Base-by-base conservation (phyloP, 2,888 invertebrate genomes). In the Panzeria rudis region DNA sequence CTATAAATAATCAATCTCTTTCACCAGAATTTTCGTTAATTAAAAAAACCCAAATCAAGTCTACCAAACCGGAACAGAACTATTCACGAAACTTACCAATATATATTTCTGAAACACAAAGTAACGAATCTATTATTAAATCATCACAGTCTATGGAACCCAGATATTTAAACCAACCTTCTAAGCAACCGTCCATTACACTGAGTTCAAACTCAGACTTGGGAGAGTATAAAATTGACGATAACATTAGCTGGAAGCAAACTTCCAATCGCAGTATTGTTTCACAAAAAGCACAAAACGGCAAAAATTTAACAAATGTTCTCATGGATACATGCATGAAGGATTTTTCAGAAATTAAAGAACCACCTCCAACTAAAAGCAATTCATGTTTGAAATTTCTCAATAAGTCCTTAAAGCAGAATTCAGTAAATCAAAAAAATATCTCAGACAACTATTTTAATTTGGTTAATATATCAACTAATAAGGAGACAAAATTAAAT, bases 281-380 rank as follows among this genome's bases (percentile, higher is more conserved):
- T 29, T 20, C 61, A 35, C 75, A 68, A 20, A 41, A 17, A 62
- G 41, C 47, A 35, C 35, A 66, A 38, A 41, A 76, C 15, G 76
- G 75, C 1, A 44, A 66, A 25, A 23, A 25, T 2, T 61, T 83
- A 41, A 79, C 80, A 56, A 79, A 83, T 9, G 84, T 86, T 52
- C 80, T 89, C 25, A 88, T 88, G 6, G 88, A 89, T 6, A 89
- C 90, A 2, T 90, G 87, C 61, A 89, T 90, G 87, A 89, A 89
- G 56, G 89, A 89, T 68, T 89, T 88, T 80, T 87, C 88, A 0
- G 88, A 87, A 66, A 86, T 89, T 23, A 87, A 86, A 38, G 83
- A 86, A 54, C 86, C 83, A 35, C 80, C 54, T 23, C 54, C 86
- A 8, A 54, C 7, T 56, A 84, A 81, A 78, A 77, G 38, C 11